Evolutionary conservation across 2,888 invertebrate species (phyloP).

Genomic region (Hymenopus coronatus): DNA sequence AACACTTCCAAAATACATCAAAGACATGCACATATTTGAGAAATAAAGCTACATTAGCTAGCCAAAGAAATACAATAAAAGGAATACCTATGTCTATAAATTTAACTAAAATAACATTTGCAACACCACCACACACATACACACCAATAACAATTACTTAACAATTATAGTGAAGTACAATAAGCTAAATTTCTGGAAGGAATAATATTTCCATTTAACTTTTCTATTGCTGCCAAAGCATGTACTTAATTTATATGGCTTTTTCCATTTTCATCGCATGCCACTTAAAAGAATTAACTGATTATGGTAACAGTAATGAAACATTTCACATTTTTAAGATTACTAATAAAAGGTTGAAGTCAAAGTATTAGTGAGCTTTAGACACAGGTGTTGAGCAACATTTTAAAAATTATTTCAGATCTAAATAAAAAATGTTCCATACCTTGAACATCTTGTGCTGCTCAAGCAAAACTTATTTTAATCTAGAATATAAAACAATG

Average conservation of each 20-base stretch:
- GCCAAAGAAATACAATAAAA: too few relatives aligned
- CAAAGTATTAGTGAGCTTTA: too few relatives aligned
- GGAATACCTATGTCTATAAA: background rate
- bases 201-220: background rate
- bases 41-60: too few relatives aligned
- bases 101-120: background rate
- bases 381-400: background rate
- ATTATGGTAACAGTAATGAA: too few relatives aligned
- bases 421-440: background rate
- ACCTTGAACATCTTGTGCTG: background rate
- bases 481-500: background rate
- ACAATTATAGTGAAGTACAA: background rate
- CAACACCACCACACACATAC: background rate
- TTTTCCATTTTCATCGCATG: background rate
- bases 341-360: too few relatives aligned
- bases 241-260: background rate
- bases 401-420: background rate
- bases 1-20: background rate
- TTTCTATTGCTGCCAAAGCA: background rate
- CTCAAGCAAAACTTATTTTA: background rate
- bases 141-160: background rate
- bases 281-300: too few relatives aligned
- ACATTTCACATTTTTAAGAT: too few relatives aligned
- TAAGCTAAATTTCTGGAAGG: background rate
- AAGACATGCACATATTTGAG: too few relatives aligned